Conservation (phyloP, 2,888 invertebrate genomes). For the Oithona nana region DNA sequence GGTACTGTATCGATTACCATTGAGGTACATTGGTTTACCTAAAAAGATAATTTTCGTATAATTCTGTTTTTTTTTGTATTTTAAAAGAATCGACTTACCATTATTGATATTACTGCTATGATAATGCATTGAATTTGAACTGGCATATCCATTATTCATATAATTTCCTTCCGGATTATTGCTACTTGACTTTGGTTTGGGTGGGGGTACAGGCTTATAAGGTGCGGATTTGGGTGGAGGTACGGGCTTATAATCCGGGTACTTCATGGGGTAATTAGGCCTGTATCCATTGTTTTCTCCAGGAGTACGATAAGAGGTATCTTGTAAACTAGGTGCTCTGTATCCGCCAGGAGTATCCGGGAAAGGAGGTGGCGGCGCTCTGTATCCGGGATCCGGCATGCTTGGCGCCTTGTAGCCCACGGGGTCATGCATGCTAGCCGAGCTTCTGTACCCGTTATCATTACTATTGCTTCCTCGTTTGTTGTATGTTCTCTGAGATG, state of each 20-base stretch:
- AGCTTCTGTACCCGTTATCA: background rate
- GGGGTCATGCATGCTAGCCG: background rate
- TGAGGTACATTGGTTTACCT: no score
- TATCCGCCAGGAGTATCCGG: background rate
- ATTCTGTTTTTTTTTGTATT: no score
- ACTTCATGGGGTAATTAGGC: background rate
- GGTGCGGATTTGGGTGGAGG: constrained; percentile 38
- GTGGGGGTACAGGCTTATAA: background rate
- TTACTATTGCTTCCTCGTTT: background rate
- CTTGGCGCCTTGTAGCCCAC: background rate
- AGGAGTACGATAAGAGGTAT: background rate
- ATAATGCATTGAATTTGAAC: background rate
- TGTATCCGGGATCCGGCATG: background rate
- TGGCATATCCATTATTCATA: constrained; percentile 14
- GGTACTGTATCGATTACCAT: constrained; percentile 28
- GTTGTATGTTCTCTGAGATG: background rate
- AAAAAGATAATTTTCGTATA: no score
- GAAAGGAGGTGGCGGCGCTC: background rate
- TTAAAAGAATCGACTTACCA: constrained; percentile 25
- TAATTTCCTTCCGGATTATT: constrained; percentile 13
- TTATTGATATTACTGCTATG: constrained; percentile 25
- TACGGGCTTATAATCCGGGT: constrained; percentile 19
- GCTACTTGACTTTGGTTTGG: constrained; percentile 33
- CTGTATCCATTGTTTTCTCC: background rate
- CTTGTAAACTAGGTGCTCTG: background rate